phyloP scores from a whole-genome alignment of 2,888 invertebrate species.

The Tenodera sinensis region DNA sequence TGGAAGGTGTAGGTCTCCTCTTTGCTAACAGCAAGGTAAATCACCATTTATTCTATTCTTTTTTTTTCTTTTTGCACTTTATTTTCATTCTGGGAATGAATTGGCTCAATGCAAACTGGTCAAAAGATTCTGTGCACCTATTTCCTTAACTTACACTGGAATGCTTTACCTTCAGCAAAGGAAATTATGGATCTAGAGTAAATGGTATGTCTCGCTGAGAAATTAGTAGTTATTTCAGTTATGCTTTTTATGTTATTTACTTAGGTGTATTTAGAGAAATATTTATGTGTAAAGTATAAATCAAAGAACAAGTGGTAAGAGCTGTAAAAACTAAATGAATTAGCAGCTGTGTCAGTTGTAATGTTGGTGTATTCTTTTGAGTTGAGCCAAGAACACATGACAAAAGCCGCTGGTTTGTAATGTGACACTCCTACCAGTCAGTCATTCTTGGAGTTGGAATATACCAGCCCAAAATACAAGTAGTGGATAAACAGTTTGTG shows the following conservation, averaged over 20 bases:
- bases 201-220: neutral
- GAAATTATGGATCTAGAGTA: neutral
- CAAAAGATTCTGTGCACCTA: neutral
- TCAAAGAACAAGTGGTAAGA: neutral
- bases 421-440: neutral
- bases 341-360: neutral
- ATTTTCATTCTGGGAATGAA: neutral
- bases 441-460: neutral
- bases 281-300: neutral
- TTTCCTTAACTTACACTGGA: neutral
- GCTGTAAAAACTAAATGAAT: neutral
- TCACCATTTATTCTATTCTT: slow-evolving; percentile 34
- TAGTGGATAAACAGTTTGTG: neutral
- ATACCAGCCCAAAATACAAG: neutral
- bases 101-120: neutral
- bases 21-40: slow-evolving; percentile 99
- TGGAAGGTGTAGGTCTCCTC: slow-evolving; percentile 98
- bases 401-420: neutral
- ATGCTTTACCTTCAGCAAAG: neutral
- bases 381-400: neutral
- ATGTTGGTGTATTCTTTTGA: neutral
- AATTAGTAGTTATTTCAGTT: neutral
- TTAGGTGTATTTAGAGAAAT: neutral
- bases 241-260: neutral
- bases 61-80: neutral